A percentile compares a stretch with the other conserved stretches of the same genome.
Conservation (phyloP, 2,797 vertebrate species). For the Coranthus polyacanthus region DNA sequence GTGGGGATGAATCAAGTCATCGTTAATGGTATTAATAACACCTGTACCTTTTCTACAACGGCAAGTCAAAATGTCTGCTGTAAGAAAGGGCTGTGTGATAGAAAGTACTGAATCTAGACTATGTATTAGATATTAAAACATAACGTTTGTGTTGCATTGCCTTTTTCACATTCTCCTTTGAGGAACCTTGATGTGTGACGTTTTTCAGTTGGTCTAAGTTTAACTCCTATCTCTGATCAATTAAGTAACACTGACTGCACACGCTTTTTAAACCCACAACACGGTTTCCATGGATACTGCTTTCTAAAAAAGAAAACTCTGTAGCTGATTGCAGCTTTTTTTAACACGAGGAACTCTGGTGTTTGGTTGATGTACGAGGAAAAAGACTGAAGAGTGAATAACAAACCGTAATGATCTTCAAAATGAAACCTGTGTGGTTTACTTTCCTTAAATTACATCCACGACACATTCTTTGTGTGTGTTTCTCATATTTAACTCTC, state of each 20-base stretch:
- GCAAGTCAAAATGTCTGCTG: too few species aligned
- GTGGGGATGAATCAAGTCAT: too few species aligned
- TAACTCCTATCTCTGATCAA: slow-evolving; percentile 38
- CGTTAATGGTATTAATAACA: too few species aligned
- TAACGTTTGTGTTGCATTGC: slow-evolving; percentile 12
- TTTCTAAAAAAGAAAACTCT: slow-evolving; percentile 48
- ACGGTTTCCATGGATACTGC: slow-evolving; percentile 71
- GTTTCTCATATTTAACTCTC: slow-evolving; percentile 5
- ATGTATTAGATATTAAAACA: slow-evolving; percentile 6
- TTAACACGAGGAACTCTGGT: slow-evolving; percentile 31
- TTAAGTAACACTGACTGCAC: slow-evolving; percentile 11
- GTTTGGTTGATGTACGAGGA: slow-evolving; percentile 11
- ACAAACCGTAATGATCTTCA: slow-evolving; percentile 32
- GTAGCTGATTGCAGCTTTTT: slow-evolving; percentile 52
- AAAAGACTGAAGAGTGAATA: slow-evolving; percentile 38
- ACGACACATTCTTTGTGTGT: too few species aligned
- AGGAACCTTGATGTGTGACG: slow-evolving; percentile 20
- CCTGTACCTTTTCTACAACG: too few species aligned
- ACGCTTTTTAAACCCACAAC: slow-evolving; percentile 34
- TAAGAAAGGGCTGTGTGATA: neutral
- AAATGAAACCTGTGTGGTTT: slow-evolving; percentile 36
- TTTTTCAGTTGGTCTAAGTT: slow-evolving; percentile 24
- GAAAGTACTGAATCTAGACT: neutral
- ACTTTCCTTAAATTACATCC: slow-evolving; percentile 7
- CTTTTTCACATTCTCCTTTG: slow-evolving; percentile 21